These are phyloP conservation scores for Mobula hypostoma DNA, from an alignment of 2,113 vertebrate genomes.

Conservation along the genomic window DNA sequence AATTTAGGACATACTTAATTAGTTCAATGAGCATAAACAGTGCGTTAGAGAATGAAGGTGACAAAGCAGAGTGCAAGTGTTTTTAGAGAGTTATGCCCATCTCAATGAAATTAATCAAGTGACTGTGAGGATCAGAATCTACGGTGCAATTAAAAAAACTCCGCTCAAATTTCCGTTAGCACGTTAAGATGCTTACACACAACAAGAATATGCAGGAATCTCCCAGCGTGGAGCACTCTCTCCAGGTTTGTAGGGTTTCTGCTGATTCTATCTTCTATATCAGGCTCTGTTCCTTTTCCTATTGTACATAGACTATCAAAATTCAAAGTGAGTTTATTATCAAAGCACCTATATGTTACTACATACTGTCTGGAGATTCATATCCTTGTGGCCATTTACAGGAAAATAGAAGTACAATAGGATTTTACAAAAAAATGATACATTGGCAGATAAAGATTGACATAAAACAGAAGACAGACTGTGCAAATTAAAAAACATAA, in stretches of 20 bases:
- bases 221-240: neutral
- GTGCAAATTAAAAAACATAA: too few relatives aligned
- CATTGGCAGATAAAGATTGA: too few relatives aligned
- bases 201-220: neutral
- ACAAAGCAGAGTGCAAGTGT: neutral
- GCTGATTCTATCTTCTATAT: neutral
- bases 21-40: neutral
- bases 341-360: too few relatives aligned
- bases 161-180: neutral
- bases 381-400: too few relatives aligned
- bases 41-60: neutral
- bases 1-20: neutral
- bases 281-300: neutral
- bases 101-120: neutral
- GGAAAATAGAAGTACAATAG: too few relatives aligned
- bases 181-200: neutral
- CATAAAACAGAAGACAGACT: too few relatives aligned
- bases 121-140: neutral
- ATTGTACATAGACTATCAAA: neutral
- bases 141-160: neutral
- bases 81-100: neutral
- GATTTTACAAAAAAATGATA: too few relatives aligned
- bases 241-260: neutral
- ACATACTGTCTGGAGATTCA: too few relatives aligned
- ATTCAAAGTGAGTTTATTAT: too few relatives aligned